A percentile compares a stretch with the other conserved stretches of the same genome.
These are phyloP conservation scores for Chirona hameri DNA, from an alignment of 2,888 invertebrate genomes.

Conservation along the genomic window DNA sequence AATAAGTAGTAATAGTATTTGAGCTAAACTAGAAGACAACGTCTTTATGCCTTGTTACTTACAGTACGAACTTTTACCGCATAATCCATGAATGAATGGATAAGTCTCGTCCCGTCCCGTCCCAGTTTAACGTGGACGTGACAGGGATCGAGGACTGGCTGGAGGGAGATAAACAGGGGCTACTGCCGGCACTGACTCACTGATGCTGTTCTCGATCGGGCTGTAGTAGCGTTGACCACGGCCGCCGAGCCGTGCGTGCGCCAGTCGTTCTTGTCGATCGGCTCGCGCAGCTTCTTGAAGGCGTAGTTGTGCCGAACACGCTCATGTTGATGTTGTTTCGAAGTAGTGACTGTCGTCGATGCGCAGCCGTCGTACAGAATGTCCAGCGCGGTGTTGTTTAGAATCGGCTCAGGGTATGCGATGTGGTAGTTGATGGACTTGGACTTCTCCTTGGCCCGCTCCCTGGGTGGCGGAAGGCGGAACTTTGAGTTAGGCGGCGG, in stretches of 20 bases:
- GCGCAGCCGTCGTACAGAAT: slow-evolving; percentile 72
- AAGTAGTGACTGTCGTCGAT: slow-evolving; percentile 67
- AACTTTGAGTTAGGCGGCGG: background rate
- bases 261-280: slow-evolving; percentile 83
- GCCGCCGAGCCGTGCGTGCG: slow-evolving; percentile 77
- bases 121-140: too few species aligned
- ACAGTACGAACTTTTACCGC: too few species aligned
- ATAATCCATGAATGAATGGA: too few species aligned
- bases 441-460: slow-evolving; percentile 72
- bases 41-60: too few species aligned
- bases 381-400: slow-evolving; percentile 73
- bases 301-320: slow-evolving; percentile 75
- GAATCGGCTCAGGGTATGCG: slow-evolving; percentile 85
- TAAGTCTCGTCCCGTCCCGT: too few species aligned
- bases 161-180: background rate
- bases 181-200: slow-evolving; percentile 55
- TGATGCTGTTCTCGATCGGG: slow-evolving; percentile 79
- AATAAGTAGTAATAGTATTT: too few species aligned
- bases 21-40: too few species aligned
- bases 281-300: slow-evolving; percentile 69
- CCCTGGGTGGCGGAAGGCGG: slow-evolving; percentile 43
- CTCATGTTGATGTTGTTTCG: slow-evolving; percentile 73
- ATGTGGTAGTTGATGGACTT: slow-evolving; percentile 82
- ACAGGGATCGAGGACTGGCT: too few species aligned
- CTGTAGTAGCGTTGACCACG: slow-evolving; percentile 84